These are phyloP conservation scores for Columba guinea DNA, from an alignment of 2,797 vertebrate species.

Conservation along the genomic window DNA sequence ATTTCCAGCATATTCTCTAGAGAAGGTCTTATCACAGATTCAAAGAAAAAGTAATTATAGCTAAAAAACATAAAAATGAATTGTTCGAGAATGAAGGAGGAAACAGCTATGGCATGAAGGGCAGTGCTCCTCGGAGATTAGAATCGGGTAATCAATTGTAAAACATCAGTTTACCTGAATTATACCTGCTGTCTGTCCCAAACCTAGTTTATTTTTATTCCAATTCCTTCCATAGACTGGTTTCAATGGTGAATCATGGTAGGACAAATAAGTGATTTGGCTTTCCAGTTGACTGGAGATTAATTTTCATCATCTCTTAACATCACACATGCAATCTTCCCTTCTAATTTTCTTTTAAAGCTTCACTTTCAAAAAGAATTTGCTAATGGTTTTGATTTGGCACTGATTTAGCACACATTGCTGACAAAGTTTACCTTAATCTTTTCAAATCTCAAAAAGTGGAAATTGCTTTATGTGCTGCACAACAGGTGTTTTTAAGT, in stretches of 20 bases:
- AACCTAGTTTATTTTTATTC: neutral
- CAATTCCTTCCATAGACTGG: neutral
- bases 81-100: conserved; percentile 2
- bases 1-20: neutral
- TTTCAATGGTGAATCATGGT: neutral
- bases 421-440: neutral
- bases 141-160: neutral
- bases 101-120: neutral
- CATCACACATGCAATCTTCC: neutral
- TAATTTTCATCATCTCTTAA: neutral
- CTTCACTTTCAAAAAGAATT: neutral
- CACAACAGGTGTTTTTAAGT: neutral
- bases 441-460: neutral
- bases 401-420: neutral
- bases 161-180: neutral
- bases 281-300: neutral
- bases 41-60: conserved; percentile 17
- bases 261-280: neutral
- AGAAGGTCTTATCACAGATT: neutral
- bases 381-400: neutral
- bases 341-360: neutral
- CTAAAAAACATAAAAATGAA: neutral
- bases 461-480: neutral
- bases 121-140: neutral
- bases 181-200: neutral